phyloP scores from a whole-genome alignment of 2,888 invertebrate species.

The Standfussiana lucernea region DNA sequence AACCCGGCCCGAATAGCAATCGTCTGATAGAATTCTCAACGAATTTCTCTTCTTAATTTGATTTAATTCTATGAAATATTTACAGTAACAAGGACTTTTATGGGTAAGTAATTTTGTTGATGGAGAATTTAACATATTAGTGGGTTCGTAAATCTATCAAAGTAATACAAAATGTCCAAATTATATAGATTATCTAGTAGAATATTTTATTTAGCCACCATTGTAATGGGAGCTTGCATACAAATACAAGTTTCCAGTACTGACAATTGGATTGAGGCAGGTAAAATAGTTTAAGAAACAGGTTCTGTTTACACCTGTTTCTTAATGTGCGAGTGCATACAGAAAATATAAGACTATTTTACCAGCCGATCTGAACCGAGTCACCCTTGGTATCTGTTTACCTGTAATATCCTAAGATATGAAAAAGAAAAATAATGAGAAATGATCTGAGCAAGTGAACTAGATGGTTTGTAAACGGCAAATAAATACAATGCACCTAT shows the following conservation, averaged over 20 bases:
- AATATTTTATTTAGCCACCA: neutral
- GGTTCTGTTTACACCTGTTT: neutral
- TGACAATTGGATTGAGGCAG: neutral
- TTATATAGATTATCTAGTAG: neutral
- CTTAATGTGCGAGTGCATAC: too few relatives aligned
- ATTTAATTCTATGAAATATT: slow-evolving; percentile 63
- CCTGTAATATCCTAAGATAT: neutral
- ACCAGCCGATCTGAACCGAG: neutral
- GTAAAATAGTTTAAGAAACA: neutral
- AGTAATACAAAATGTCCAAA: neutral
- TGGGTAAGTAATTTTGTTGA: slow-evolving; percentile 19
- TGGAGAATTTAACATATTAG: neutral
- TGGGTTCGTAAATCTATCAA: neutral
- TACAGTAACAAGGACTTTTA: slow-evolving; percentile 46
- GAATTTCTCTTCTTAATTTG: slow-evolving; percentile 63
- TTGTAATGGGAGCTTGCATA: too few relatives aligned
- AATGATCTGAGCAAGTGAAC: neutral
- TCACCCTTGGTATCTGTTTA: neutral
- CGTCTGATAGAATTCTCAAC: slow-evolving; percentile 67
- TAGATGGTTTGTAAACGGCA: neutral
- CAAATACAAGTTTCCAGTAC: neutral
- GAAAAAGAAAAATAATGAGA: neutral
- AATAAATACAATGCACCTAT: neutral
- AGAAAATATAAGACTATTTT: neutral
- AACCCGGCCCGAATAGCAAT: slow-evolving; percentile 76